Percentiles rank a stretch among this genome's conserved stretches.
These are phyloP conservation scores for Petrophora chlorosata DNA, from an alignment of 2,888 invertebrate species.

Conservation along the genomic window DNA sequence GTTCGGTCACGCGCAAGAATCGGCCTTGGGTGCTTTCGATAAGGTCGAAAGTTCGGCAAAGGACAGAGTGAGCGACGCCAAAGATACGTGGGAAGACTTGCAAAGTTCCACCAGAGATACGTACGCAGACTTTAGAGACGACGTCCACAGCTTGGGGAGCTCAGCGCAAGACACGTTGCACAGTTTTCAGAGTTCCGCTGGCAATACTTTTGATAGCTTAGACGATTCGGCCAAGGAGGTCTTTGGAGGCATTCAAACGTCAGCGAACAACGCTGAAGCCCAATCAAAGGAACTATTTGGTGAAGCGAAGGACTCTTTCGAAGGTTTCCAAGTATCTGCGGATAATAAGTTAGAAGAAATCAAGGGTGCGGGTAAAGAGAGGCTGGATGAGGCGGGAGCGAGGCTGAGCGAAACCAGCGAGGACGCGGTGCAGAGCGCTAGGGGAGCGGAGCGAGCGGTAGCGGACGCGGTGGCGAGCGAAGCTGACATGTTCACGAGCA, in stretches of 20 bases:
- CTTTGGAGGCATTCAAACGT: constrained; percentile 53
- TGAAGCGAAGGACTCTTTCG: constrained; percentile 56
- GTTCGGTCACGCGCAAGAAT: constrained; percentile 69
- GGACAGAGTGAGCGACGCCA: constrained; percentile 69
- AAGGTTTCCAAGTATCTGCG: constrained; percentile 76
- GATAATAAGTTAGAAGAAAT: constrained; percentile 75
- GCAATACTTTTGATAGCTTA: constrained; percentile 76
- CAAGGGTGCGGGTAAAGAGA: constrained; percentile 55
- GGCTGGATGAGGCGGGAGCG: constrained; percentile 55
- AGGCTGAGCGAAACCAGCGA: constrained; percentile 57
- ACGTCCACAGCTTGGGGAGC: constrained; percentile 67
- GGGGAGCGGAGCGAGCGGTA: constrained; percentile 50
- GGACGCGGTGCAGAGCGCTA: constrained; percentile 44
- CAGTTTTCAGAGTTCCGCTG: constrained; percentile 78
- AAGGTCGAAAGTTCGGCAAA: constrained; percentile 76
- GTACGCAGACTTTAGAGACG: constrained; percentile 69
- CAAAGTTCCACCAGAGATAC: constrained; percentile 76
- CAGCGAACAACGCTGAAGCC: constrained; percentile 46
- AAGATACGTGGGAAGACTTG: constrained; percentile 71
- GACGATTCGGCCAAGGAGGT: constrained; percentile 71
- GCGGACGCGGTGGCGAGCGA: constrained; percentile 59
- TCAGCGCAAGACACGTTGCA: constrained; percentile 75
- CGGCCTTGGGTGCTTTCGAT: constrained; percentile 77
- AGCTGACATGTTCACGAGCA: constrained; percentile 72
- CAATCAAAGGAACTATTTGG: constrained; percentile 67